Evolutionary conservation across 2,888 invertebrate genomes (phyloP), one percentile per base, ranked within the genome.

Genomic region (Erynnis tages): DNA sequence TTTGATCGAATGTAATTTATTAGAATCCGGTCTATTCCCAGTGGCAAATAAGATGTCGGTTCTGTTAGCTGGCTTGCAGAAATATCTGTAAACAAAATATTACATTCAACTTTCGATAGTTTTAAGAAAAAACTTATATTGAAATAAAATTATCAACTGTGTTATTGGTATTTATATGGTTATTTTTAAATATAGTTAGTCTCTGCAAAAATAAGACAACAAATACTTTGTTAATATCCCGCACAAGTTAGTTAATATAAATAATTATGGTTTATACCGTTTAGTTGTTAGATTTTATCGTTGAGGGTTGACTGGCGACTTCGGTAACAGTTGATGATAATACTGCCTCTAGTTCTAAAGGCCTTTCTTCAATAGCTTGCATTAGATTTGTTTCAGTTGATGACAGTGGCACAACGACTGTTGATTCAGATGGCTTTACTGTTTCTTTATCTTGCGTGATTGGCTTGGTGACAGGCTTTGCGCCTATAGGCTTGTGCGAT

Each of bases 281-380:
- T 40, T 49, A 43, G 49, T 41, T 27, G 17, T 41, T 41, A 27
- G n/a, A 25, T 43, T 13, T 37, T 32, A 34, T 52, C 8, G 14
- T 53, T 35, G 19, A 38, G 21, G 30, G 44, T 30, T 65, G 59
- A 32, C 58, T 55, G 17, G 44, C 38, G 5, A 55, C 59, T 13
- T 65, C 64, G 2, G 67, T 61, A 21, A 84, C 76, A 1, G 81
- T 79, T 6, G 83, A 81, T 0, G 86, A 86, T 53, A 87, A 58
- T 17, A 77, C 73, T 10, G 74, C 76, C 64, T 86, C 86, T 44
- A 84, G 59, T 59, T 78, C 74, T 45, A 83, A 58, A 0, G 82
- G 83, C n/a, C 60, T 70, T 45, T 82, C 80, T 44, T 73, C 74
- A 2, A 57, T 46, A 2, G 44, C 47, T 29, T 64, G 57, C 37